A percentile compares a stretch with the other conserved stretches of the same genome.
Conservation (phyloP, 2,113 vertebrate genomes). For the Turdus rufiventris region DNA sequence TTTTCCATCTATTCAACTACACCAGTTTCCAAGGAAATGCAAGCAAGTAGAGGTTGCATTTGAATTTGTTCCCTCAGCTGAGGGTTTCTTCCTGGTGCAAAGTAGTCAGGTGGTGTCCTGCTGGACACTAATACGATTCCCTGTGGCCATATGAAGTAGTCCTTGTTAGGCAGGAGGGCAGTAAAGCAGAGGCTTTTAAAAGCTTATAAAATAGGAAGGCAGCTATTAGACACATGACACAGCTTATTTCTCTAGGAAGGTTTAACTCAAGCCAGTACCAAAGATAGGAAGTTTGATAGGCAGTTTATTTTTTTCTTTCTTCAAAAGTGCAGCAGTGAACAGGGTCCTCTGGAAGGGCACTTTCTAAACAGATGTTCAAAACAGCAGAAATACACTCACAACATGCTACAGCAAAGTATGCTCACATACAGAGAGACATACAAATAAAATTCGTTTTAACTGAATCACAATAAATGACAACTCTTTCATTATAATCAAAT, state of each 20-base stretch:
- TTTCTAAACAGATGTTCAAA: constrained; percentile 66
- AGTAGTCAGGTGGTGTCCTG: fast-evolving
- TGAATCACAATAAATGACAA: not conserved
- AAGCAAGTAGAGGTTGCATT: not conserved
- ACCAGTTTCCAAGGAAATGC: not conserved
- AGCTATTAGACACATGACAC: not conserved
- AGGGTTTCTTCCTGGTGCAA: not conserved
- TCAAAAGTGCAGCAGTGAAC: constrained; percentile 83
- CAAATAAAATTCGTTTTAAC: not conserved
- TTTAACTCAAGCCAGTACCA: constrained; percentile 3
- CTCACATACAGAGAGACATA: constrained; percentile 26
- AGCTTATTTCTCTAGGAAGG: not conserved
- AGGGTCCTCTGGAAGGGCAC: constrained; percentile 79
- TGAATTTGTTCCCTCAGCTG: not conserved
- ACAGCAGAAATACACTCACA: constrained; percentile 15
- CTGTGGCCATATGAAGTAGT: not conserved
- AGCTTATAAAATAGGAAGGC: not conserved
- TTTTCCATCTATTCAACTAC: not conserved
- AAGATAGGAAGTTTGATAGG: constrained; percentile 33
- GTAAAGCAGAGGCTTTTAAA: not conserved
- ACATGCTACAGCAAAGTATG: constrained; percentile 42
- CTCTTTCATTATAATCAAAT: not conserved
- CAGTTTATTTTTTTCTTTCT: constrained; percentile 63
- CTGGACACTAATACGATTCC: not conserved
- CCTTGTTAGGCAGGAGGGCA: not conserved